Evolutionary conservation across 2,797 vertebrate genomes (phyloP).

Genomic region (Alcedo atthis): DNA sequence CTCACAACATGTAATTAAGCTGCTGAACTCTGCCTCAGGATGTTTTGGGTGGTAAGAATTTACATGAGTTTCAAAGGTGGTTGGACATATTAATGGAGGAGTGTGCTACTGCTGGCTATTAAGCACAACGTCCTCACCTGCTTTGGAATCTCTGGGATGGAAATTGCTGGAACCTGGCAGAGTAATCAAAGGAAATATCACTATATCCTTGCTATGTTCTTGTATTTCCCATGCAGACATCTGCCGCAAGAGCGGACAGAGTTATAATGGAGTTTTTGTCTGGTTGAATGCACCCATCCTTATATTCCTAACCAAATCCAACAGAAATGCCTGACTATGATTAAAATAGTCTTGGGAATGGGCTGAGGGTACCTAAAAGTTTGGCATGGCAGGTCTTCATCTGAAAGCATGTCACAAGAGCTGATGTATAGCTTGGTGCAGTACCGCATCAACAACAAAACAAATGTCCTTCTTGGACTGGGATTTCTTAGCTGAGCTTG

Average conservation of each 20-base stretch:
- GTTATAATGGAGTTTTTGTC: background rate
- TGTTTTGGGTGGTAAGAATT: background rate
- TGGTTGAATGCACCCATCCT: background rate
- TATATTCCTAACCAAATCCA: conserved; percentile 8
- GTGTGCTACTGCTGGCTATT: background rate
- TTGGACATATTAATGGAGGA: background rate
- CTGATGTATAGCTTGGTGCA: background rate
- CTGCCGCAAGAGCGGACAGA: background rate
- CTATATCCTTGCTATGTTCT: background rate
- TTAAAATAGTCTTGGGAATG: background rate
- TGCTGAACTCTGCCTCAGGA: background rate
- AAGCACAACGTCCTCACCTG: background rate
- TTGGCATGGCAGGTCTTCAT: background rate
- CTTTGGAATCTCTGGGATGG: background rate
- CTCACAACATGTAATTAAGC: background rate
- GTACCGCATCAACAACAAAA: background rate
- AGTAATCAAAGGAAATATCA: background rate
- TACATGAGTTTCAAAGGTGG: background rate
- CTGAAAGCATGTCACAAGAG: background rate
- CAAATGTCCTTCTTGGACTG: conserved; percentile 20
- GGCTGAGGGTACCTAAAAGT: background rate
- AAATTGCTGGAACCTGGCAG: background rate
- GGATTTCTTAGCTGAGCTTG: conserved; percentile 63
- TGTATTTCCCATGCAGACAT: background rate
- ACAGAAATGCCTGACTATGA: background rate